phyloP scores from a whole-genome alignment of 2,113 vertebrate genomes.

The Bungarus multicinctus region DNA sequence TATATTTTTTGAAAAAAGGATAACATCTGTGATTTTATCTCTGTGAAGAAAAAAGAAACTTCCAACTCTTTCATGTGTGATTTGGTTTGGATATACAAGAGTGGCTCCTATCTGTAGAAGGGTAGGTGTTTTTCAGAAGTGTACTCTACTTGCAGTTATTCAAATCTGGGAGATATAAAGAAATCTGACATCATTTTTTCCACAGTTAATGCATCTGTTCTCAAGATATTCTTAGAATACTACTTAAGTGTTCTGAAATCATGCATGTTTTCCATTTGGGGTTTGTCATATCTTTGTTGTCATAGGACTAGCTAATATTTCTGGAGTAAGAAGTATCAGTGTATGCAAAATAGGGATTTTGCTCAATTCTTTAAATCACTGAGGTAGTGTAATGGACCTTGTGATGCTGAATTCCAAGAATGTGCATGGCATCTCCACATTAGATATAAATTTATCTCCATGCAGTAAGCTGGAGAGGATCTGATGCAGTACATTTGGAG shows the following conservation, averaged over 20 bases:
- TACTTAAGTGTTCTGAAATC: neutral
- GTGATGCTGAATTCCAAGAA: neutral
- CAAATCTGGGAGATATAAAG: neutral
- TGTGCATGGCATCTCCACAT: neutral
- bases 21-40: neutral
- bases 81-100: neutral
- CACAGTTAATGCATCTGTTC: neutral
- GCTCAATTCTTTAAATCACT: neutral
- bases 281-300: neutral
- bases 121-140: neutral
- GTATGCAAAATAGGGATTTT: neutral
- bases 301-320: neutral
- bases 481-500: neutral
- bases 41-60: neutral
- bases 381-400: neutral
- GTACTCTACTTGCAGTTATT: neutral
- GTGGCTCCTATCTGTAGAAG: neutral
- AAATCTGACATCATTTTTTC: neutral
- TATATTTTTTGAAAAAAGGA: neutral
- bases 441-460: neutral
- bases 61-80: neutral
- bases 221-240: neutral
- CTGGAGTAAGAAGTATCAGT: neutral
- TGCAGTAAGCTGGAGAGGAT: neutral
- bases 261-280: neutral